A percentile compares a stretch with the other conserved stretches of the same genome.
Conservation (phyloP, 64 coral and sea anemone genomes). For the Trachythela sp. region DNA sequence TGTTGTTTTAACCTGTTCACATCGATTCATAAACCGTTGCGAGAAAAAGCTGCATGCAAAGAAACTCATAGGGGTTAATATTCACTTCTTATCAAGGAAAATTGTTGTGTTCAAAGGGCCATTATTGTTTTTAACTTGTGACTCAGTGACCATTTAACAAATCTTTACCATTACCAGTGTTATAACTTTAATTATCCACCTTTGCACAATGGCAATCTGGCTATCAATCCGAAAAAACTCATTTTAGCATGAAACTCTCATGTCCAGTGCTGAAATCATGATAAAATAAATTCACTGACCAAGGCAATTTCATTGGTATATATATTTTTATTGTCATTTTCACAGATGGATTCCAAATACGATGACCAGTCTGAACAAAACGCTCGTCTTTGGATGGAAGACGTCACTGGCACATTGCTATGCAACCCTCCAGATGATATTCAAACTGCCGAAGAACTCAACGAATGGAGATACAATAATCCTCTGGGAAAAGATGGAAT, state of each 20-base stretch:
- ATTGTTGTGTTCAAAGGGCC: too few relatives aligned
- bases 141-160: too few relatives aligned
- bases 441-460: neutral
- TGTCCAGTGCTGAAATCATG: too few relatives aligned
- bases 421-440: conserved; percentile 11
- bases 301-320: neutral
- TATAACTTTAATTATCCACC: too few relatives aligned
- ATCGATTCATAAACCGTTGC: neutral
- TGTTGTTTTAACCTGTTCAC: neutral
- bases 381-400: conserved; percentile 16
- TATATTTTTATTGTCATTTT: neutral
- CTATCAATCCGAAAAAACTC: too few relatives aligned
- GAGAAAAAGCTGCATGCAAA: neutral
- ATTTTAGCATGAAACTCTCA: too few relatives aligned
- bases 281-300: too few relatives aligned
- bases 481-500: neutral
- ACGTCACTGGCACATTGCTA: neutral
- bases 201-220: too few relatives aligned
- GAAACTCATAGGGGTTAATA: too few relatives aligned
- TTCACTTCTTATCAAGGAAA: too few relatives aligned
- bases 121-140: too few relatives aligned
- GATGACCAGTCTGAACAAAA: neutral
- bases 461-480: conserved; percentile 4
- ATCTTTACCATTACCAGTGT: too few relatives aligned
- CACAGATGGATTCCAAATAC: neutral